These are phyloP conservation scores for Dufourea novaeangliae DNA, from an alignment of 1,140 invertebrate species.

Conservation along the genomic window DNA sequence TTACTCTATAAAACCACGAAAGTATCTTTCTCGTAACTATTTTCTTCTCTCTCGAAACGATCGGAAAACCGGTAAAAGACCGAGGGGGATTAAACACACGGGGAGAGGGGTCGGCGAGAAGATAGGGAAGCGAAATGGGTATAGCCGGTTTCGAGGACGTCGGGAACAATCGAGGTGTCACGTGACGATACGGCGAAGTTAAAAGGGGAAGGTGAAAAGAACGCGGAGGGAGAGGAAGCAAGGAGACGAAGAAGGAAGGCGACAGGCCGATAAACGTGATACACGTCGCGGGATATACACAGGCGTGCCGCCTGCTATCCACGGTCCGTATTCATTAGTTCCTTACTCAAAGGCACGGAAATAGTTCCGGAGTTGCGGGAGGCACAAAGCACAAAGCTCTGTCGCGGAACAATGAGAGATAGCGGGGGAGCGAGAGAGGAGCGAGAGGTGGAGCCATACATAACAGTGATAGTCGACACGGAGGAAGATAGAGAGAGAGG, in stretches of 20 bases:
- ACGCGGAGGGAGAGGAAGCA: slow-evolving; percentile 39
- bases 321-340: slow-evolving; percentile 80
- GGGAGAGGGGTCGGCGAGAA: background rate
- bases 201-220: slow-evolving; percentile 36
- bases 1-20: background rate
- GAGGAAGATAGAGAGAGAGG: slow-evolving; percentile 60
- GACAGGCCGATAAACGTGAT: slow-evolving; percentile 61
- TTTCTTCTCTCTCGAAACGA: background rate
- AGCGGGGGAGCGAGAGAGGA: slow-evolving; percentile 57
- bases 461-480: slow-evolving; percentile 49
- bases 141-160: slow-evolving; percentile 1
- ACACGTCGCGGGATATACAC: slow-evolving; percentile 62
- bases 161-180: slow-evolving; percentile 28
- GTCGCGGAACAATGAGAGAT: slow-evolving; percentile 79
- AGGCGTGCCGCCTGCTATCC: slow-evolving; percentile 56
- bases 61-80: background rate
- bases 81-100: slow-evolving; percentile 15
- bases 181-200: slow-evolving; percentile 30
- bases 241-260: slow-evolving; percentile 50
- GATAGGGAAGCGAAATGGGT: slow-evolving; percentile 3
- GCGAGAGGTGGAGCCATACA: slow-evolving; percentile 40
- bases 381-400: slow-evolving; percentile 81
- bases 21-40: background rate
- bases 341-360: slow-evolving; percentile 80
- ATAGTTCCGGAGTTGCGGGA: slow-evolving; percentile 79